Conservation (phyloP, 1,140 invertebrate genomes). For the Psilanteris sp. region DNA sequence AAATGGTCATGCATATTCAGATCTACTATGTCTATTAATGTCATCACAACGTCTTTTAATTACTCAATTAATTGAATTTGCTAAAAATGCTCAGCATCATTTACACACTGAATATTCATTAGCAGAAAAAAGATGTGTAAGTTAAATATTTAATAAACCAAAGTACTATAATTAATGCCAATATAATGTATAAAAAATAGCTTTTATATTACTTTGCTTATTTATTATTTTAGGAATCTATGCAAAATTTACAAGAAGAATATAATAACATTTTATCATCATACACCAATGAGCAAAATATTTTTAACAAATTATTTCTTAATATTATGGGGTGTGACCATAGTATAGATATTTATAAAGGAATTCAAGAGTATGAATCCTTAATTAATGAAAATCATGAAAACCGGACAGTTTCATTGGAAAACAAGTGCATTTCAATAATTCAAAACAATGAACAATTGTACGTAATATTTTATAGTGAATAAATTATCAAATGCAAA, state of each 20-base stretch:
- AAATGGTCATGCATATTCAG: constrained; percentile 70
- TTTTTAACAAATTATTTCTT: constrained; percentile 69
- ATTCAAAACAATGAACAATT: constrained; percentile 12
- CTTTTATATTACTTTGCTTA: background rate
- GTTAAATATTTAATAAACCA: constrained; percentile 37
- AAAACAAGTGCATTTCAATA: constrained; percentile 16
- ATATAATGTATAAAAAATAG: too few relatives aligned
- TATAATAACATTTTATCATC: constrained; percentile 56
- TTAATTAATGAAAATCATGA: constrained; percentile 58
- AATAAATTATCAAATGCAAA: too few relatives aligned
- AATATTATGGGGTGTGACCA: constrained; percentile 65
- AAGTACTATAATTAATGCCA: too few relatives aligned
- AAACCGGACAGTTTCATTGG: constrained; percentile 27
- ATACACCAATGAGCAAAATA: constrained; percentile 60
- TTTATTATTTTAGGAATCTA: constrained; percentile 63
- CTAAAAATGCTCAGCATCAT: constrained; percentile 69
- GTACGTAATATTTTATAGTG: too few relatives aligned
- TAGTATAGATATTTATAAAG: constrained; percentile 40
- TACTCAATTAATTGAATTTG: constrained; percentile 69
- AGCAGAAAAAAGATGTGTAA: constrained; percentile 70
- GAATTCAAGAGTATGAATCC: constrained; percentile 62
- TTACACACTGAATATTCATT: constrained; percentile 70
- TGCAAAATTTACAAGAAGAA: constrained; percentile 69
- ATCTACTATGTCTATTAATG: constrained; percentile 73
- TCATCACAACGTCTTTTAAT: constrained; percentile 69